These are phyloP conservation scores for Natrix natrix DNA, from an alignment of 2,797 vertebrate genomes.

Conservation along the genomic window DNA sequence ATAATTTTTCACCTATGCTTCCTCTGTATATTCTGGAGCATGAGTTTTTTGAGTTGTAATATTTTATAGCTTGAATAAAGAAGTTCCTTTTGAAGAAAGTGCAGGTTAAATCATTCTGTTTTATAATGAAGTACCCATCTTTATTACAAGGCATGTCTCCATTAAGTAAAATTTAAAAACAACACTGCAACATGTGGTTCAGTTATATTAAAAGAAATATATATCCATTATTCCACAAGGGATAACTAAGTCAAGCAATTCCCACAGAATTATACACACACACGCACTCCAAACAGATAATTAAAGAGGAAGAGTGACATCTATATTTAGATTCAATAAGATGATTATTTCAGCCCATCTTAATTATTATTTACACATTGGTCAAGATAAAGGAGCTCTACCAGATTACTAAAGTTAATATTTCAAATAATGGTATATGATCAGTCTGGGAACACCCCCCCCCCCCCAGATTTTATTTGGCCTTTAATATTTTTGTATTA, in stretches of 20 bases:
- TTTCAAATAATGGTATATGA: slow-evolving; percentile 18
- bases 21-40: background rate
- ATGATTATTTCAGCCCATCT: background rate
- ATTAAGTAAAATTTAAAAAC: background rate
- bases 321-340: background rate
- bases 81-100: background rate
- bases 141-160: background rate
- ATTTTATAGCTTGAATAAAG: background rate
- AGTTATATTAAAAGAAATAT: background rate
- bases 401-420: background rate
- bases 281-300: background rate
- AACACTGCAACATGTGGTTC: background rate
- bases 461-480: background rate
- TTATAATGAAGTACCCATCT: background rate
- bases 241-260: too few relatives aligned
- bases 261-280: too few relatives aligned
- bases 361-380: background rate
- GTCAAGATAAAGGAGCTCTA: slow-evolving; percentile 11
- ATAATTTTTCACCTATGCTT: background rate
- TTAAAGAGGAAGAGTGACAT: background rate
- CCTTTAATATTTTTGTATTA: slow-evolving; percentile 35
- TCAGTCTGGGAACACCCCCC: slow-evolving; percentile 18
- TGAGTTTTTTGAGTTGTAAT: background rate
- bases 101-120: background rate
- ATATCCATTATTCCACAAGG: too few relatives aligned